A percentile compares a stretch with the other conserved stretches of the same genome.
phyloP scores from a whole-genome alignment of 2,113 vertebrate genomes.

The Ctenodactylus gundi region DNA sequence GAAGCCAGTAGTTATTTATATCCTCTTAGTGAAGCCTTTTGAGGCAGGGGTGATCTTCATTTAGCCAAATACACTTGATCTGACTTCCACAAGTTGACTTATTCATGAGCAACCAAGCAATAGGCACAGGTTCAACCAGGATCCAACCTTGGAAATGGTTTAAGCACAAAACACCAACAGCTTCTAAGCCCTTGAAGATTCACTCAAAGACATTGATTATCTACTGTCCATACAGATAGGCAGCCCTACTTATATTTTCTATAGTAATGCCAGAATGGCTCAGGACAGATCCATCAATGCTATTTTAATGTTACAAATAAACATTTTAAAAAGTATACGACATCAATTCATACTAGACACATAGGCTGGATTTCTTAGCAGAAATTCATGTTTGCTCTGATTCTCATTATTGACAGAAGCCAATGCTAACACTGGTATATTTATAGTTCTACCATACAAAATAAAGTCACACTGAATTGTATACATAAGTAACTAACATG shows the following conservation, averaged over 20 bases:
- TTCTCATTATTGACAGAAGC: not conserved
- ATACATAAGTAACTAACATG: not conserved
- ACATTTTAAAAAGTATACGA: not conserved
- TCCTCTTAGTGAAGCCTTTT: not conserved
- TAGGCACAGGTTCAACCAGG: not conserved
- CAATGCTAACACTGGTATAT: not conserved
- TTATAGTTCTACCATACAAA: not conserved
- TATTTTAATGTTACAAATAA: not conserved
- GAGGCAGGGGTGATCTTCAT: not conserved
- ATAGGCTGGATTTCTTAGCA: not conserved
- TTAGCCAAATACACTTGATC: not conserved
- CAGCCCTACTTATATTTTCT: not conserved
- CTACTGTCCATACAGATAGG: not conserved
- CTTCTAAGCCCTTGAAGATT: not conserved
- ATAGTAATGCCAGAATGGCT: not conserved
- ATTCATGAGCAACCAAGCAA: not conserved
- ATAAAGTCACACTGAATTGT: not conserved
- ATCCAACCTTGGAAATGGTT: not conserved
- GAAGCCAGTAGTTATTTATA: not conserved
- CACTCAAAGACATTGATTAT: not conserved
- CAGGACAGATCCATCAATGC: not conserved
- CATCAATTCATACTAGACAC: not conserved
- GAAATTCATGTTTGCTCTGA: not conserved
- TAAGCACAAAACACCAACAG: not conserved
- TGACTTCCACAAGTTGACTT: not conserved